Evolutionary conservation across 1,140 invertebrate species (phyloP).

Genomic region (Propsilocerus akamusi): DNA sequence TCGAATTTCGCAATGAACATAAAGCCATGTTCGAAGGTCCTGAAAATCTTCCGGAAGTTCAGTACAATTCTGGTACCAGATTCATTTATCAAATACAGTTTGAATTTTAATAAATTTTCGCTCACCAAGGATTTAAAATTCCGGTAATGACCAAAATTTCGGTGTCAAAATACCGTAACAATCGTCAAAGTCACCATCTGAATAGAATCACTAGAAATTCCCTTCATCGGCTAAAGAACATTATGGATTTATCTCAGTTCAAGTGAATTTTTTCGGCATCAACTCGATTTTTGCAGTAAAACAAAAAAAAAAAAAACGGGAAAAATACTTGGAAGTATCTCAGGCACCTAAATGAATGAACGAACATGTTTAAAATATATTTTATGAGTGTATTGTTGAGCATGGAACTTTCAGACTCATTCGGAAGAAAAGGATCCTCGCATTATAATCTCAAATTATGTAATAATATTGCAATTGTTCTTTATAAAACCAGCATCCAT

Average conservation of each 20-base stretch:
- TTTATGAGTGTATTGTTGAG: not conserved
- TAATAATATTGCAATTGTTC: not conserved
- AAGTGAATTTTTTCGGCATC: conserved; percentile 1
- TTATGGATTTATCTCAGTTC: not conserved
- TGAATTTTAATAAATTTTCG: not conserved
- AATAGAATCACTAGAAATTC: no score
- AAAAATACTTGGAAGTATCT: not conserved
- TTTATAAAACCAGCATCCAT: not conserved
- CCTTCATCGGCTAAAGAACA: not conserved
- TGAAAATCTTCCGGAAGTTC: no score
- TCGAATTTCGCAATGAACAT: no score
- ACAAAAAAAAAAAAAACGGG: not conserved
- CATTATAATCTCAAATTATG: not conserved
- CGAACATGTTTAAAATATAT: no score
- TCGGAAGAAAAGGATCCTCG: not conserved
- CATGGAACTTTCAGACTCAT: no score
- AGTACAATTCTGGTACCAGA: no score
- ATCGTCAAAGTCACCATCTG: not conserved
- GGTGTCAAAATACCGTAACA: not conserved
- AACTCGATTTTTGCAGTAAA: not conserved
- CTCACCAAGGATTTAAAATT: not conserved
- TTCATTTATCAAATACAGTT: no score
- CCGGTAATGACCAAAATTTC: not conserved
- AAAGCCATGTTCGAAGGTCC: no score
- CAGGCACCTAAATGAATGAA: no score